Conservation (phyloP, 2,888 invertebrate genomes). For the Alloscopus bannaensis region DNA sequence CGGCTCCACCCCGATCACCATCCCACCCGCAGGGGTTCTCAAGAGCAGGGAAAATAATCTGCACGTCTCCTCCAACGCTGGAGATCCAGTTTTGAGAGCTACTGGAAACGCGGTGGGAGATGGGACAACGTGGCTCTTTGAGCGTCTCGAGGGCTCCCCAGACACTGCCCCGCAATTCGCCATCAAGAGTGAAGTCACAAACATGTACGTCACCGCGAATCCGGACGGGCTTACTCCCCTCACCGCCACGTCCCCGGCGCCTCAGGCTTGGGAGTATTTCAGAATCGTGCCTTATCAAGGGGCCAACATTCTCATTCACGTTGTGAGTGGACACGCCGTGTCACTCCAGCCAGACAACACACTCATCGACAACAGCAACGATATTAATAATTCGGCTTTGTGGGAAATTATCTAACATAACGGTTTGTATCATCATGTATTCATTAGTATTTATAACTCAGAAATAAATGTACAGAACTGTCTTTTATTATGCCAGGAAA, state of each 20-base stretch:
- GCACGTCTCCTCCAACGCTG: conserved; percentile 55
- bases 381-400: conserved; percentile 44
- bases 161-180: conserved; percentile 44
- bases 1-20: background rate
- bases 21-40: conserved; percentile 54
- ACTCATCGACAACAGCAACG: conserved; percentile 61
- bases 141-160: conserved; percentile 32
- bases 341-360: conserved; percentile 63
- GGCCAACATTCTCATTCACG: conserved; percentile 56
- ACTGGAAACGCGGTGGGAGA: conserved; percentile 24
- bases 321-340: conserved; percentile 58
- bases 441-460: background rate
- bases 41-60: conserved; percentile 46
- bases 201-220: conserved; percentile 64
- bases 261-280: conserved; percentile 68
- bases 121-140: conserved; percentile 53
- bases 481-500: too few relatives aligned
- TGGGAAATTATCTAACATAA: conserved; percentile 43
- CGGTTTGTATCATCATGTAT: conserved; percentile 5
- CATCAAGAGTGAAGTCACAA: conserved; percentile 38
- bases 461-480: too few relatives aligned
- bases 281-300: conserved; percentile 63
- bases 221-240: conserved; percentile 56
- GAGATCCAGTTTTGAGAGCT: conserved; percentile 41
- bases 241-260: conserved; percentile 39